Conservation (phyloP, 2,797 vertebrate species). For the Hozukius guyotensis region DNA sequence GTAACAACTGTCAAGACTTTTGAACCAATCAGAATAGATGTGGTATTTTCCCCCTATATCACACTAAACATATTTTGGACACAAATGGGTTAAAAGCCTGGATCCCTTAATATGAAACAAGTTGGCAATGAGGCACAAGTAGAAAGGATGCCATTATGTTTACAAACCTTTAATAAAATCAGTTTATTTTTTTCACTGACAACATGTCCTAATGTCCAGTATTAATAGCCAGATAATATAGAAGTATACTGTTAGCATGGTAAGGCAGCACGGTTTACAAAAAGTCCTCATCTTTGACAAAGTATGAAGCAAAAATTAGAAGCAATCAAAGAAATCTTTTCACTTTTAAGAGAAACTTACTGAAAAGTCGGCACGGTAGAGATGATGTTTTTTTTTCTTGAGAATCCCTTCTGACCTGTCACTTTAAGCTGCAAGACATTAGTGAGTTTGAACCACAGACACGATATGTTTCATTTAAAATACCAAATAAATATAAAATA, state of each 20-base stretch:
- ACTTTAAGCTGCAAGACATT: neutral
- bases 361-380: neutral
- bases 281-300: neutral
- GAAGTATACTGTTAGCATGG: slow-evolving; percentile 26
- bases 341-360: neutral
- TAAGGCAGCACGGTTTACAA: slow-evolving; percentile 44
- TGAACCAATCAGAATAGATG: too few species aligned
- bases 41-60: too few species aligned
- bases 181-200: neutral
- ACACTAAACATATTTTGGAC: too few species aligned
- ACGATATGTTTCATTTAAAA: slow-evolving; percentile 18
- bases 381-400: neutral
- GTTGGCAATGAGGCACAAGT: neutral
- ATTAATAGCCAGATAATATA: slow-evolving; percentile 13
- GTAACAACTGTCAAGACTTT: too few species aligned
- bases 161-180: slow-evolving; percentile 40
- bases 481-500: slow-evolving; percentile 4
- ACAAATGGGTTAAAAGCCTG: neutral
- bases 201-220: slow-evolving; percentile 5
- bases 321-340: neutral
- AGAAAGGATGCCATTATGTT: neutral
- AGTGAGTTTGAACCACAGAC: neutral
- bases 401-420: neutral
- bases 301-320: slow-evolving; percentile 12
- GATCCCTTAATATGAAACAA: neutral